Evolutionary conservation across 2,888 invertebrate species (phyloP).

Genomic region (Parnassius orleans): DNA sequence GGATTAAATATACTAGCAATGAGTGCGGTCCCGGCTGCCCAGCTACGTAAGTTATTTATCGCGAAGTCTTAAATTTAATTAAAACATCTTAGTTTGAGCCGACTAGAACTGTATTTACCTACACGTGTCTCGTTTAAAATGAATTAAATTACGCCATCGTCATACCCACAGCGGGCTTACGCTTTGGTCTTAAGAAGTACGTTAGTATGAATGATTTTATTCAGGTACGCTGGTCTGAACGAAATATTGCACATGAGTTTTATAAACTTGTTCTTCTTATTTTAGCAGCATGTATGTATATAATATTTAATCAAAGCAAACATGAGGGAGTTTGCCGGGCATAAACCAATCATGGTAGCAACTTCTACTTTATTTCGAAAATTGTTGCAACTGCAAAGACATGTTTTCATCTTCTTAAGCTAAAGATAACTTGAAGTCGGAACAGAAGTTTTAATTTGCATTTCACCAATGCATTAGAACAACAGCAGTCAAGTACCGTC

Average conservation of each 20-base stretch:
- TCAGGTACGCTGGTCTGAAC: neutral
- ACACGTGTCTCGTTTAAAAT: conserved; percentile 52
- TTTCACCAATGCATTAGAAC: no score
- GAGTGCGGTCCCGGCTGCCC: conserved; percentile 65
- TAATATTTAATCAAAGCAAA: no score
- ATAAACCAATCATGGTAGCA: no score
- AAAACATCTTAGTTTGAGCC: conserved; percentile 76
- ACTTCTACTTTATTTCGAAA: no score
- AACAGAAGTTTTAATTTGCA: no score
- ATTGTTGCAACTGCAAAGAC: no score
- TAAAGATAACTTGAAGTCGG: no score
- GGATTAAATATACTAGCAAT: conserved; percentile 79
- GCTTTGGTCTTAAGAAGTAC: conserved; percentile 36
- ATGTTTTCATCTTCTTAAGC: no score
- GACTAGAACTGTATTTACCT: conserved; percentile 51
- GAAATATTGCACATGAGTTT: neutral
- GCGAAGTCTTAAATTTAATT: conserved; percentile 77
- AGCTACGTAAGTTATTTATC: conserved; percentile 71
- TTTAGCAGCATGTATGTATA: no score
- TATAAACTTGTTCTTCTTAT: neutral
- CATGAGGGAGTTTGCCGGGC: no score
- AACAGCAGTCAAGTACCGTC: no score
- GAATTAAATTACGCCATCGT: conserved; percentile 55
- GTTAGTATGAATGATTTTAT: conserved; percentile 18
- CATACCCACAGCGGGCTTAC: conserved; percentile 35